Evolutionary conservation across 2,797 vertebrate genomes (phyloP), one percentile per base, ranked within the genome.

Genomic region (Clarias platycephalus): DNA sequence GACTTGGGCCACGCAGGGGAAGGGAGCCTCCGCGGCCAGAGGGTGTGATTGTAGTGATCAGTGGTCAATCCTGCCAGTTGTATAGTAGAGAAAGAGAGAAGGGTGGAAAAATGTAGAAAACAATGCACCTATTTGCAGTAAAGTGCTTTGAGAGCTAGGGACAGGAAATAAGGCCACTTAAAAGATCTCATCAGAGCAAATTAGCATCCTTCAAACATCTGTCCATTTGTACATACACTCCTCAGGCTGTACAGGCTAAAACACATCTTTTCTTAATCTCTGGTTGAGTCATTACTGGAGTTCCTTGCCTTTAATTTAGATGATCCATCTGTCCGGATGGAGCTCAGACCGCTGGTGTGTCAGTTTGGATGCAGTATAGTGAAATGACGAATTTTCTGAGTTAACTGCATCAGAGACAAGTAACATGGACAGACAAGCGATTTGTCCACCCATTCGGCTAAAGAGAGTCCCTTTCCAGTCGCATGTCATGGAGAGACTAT

Each of bases 131-230:
- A 71, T 94, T 91, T 94, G 95, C 91, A 94, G 94, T 93, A 95
- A 96, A 96, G 94, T 95, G 3, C 84, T 91, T 87, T 85, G 93
- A 94, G 93, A 93, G 92, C 94, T 93, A 92, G 89, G 93, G 92
- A 93, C 93, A 93, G 96, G 95, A 96, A 95, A 94, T 92, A 93
- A 92, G 90, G 91, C 92, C 91, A 93, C 93, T 91, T 93, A 90
- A 90, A 89, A 90, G 87, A 93, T 91, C 92, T 91, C 91, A 89
- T 90, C 83, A 92, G 91, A 91, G 89, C 88, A 88, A 88, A 92
- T 88, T 87, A 90, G 88, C 87, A 86, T 83, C 74, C 64, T 90
- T 90, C 74, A 49, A 88, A 92, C 93, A 93, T 92, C 93, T 93
- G 91, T 86, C 85, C 86, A 66, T 75, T 88, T 87, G 70, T 86